phyloP scores from a whole-genome alignment of 2,888 invertebrate species.

The Oxyteleia sp. region DNA sequence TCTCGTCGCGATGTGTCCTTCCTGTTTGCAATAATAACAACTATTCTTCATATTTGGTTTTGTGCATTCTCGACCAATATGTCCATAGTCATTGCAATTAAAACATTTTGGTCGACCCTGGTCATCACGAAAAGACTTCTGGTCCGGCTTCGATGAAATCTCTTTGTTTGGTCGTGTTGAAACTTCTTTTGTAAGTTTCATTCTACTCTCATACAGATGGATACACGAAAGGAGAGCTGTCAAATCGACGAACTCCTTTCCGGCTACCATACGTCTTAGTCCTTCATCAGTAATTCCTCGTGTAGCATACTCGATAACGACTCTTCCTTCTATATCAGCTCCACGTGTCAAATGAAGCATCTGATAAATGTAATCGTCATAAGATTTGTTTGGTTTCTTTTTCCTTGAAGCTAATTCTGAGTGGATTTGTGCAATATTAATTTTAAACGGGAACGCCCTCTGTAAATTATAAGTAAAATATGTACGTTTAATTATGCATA shows the following conservation, averaged over 20 bases:
- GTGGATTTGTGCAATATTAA: not conserved
- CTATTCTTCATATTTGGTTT: not conserved
- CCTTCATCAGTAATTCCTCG: conserved; percentile 14
- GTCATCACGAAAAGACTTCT: too few relatives aligned
- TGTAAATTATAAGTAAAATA: not conserved
- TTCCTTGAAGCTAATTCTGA: not conserved
- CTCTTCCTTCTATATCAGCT: not conserved
- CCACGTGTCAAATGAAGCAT: not conserved
- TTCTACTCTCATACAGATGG: conserved; percentile 14
- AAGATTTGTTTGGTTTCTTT: not conserved
- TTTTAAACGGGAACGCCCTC: not conserved
- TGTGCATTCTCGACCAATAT: not conserved
- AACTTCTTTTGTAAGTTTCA: not conserved
- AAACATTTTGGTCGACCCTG: not conserved
- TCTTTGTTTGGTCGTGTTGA: not conserved
- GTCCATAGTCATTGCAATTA: not conserved
- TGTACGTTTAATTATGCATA: too few relatives aligned
- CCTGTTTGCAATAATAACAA: conserved; percentile 10
- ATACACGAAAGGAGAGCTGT: conserved; percentile 1
- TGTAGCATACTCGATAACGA: conserved; percentile 26
- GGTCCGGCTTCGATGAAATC: not conserved
- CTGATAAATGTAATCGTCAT: conserved; percentile 1
- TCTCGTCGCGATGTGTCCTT: conserved; percentile 9
- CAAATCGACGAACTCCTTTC: too few relatives aligned
- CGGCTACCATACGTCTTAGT: not conserved